phyloP scores from a whole-genome alignment of 2,888 invertebrate genomes.

The Bimastos eiseni region DNA sequence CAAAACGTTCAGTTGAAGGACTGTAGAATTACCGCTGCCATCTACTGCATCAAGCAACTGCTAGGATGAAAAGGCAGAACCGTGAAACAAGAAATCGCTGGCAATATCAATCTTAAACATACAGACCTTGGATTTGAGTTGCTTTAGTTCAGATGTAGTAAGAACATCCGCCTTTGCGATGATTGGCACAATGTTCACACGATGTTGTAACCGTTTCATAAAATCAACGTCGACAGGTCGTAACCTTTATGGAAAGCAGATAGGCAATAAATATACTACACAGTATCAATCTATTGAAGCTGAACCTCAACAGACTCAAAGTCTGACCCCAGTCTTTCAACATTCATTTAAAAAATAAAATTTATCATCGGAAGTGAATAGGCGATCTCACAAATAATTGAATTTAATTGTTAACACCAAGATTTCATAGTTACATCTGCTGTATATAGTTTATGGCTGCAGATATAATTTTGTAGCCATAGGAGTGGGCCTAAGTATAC shows the following conservation, averaged over 20 bases:
- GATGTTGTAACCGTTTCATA: slow-evolving; percentile 60
- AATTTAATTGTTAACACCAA: background rate
- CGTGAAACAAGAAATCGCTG: background rate
- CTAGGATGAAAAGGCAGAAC: background rate
- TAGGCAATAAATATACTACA: background rate
- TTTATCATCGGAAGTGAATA: background rate
- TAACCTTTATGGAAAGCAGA: slow-evolving; percentile 64
- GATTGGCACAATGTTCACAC: slow-evolving; percentile 63
- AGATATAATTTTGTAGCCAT: background rate
- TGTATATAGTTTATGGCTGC: too few relatives aligned
- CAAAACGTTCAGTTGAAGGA: background rate
- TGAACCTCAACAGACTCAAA: too few relatives aligned
- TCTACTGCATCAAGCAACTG: background rate
- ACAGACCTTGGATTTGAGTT: slow-evolving; percentile 63
- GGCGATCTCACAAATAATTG: background rate
- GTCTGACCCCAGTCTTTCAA: background rate
- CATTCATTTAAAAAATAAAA: background rate
- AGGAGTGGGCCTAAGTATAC: background rate
- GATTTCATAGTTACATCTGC: background rate
- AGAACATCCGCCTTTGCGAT: slow-evolving; percentile 62
- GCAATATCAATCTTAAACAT: background rate
- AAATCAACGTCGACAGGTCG: slow-evolving; percentile 60
- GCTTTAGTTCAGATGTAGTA: slow-evolving; percentile 57
- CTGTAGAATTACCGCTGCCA: too few relatives aligned
- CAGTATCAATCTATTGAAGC: background rate